phyloP scores from a whole-genome alignment of 2,797 vertebrate genomes.

The Sebastiscus albofasciatus region DNA sequence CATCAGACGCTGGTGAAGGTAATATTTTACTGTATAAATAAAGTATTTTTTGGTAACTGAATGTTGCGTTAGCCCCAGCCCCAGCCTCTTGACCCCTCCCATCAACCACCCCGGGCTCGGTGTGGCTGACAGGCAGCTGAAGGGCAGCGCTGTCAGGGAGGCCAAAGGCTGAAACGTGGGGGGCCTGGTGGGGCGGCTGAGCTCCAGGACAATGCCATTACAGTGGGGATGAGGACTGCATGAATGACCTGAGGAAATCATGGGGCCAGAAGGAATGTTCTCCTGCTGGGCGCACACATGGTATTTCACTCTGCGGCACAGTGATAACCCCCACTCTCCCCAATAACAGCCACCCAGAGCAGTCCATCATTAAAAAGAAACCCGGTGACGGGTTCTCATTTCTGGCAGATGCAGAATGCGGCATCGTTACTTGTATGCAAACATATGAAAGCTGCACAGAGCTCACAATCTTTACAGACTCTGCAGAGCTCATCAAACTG shows the following conservation, averaged over 20 bases:
- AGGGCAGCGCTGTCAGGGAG: slow-evolving; percentile 71
- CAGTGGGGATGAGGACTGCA: slow-evolving; percentile 78
- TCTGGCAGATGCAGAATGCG: slow-evolving; percentile 30
- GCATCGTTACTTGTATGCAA: slow-evolving; percentile 8
- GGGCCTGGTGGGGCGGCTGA: slow-evolving; percentile 68
- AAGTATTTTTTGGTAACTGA: slow-evolving; percentile 1
- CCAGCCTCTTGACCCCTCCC: slow-evolving; percentile 29
- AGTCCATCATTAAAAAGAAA: slow-evolving; percentile 67
- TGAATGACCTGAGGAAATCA: slow-evolving; percentile 86
- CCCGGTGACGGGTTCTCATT: slow-evolving; percentile 30
- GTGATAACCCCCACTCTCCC: slow-evolving; percentile 73
- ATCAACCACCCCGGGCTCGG: slow-evolving; percentile 27
- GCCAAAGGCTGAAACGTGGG: slow-evolving; percentile 70
- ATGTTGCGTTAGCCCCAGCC: slow-evolving; percentile 8
- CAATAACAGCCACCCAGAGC: slow-evolving; percentile 59
- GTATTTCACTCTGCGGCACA: slow-evolving; percentile 83
- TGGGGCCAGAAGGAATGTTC: slow-evolving; percentile 89
- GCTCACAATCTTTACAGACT: not conserved
- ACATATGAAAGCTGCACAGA: not conserved
- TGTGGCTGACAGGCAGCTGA: slow-evolving; percentile 74
- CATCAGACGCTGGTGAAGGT: not conserved
- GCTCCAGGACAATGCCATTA: slow-evolving; percentile 79
- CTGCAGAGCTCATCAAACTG: not conserved
- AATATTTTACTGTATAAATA: not conserved
- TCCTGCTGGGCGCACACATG: slow-evolving; percentile 91